These are phyloP conservation scores for Acrocephalus kingi DNA, from an alignment of 2,113 vertebrate species.

Conservation along the genomic window DNA sequence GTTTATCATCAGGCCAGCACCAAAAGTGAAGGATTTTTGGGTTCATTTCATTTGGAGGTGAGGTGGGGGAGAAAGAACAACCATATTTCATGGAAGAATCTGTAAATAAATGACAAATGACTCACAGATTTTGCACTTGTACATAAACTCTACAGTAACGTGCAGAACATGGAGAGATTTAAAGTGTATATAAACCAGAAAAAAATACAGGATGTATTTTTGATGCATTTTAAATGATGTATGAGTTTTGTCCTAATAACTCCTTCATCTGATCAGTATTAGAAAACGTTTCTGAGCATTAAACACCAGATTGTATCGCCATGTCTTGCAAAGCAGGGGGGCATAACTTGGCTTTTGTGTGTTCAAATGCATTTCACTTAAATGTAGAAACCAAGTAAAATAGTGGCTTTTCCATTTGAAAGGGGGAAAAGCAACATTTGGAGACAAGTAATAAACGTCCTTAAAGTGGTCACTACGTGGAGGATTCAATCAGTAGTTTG, in stretches of 20 bases:
- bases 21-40: neutral
- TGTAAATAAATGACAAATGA: conserved; percentile 51
- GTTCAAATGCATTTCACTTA: conserved; percentile 16
- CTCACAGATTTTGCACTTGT: conserved; percentile 59
- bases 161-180: conserved; percentile 48
- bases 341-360: neutral
- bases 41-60: neutral
- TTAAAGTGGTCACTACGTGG: neutral
- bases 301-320: neutral
- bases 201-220: conserved; percentile 67
- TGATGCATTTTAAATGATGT: conserved; percentile 59
- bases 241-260: conserved; percentile 56
- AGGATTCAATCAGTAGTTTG: neutral
- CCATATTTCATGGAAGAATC: conserved; percentile 29
- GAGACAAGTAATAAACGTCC: neutral
- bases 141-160: conserved; percentile 52
- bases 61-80: neutral
- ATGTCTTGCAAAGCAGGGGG: neutral
- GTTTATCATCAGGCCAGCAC: neutral
- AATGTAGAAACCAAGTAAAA: neutral
- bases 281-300: conserved; percentile 34
- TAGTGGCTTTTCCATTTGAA: neutral
- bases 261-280: conserved; percentile 50
- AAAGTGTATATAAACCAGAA: conserved; percentile 61
- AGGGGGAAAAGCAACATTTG: neutral